Evolutionary conservation across 2,797 vertebrate species (phyloP).

Genomic region (Cheirogaleus major): DNA sequence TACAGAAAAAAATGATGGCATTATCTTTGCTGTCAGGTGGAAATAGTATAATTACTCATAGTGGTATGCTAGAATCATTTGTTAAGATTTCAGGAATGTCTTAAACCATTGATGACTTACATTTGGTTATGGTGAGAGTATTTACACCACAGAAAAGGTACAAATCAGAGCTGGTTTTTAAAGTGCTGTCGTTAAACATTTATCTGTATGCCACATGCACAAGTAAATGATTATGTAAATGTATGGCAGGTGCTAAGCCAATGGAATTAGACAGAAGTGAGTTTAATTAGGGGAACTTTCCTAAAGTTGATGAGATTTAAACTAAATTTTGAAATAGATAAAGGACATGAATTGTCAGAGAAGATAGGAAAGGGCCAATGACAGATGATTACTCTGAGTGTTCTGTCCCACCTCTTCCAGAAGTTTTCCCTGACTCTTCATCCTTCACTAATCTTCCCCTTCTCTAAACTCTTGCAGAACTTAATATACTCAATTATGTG

Average conservation of each 20-base stretch:
- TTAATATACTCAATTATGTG: neutral
- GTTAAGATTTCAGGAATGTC: constrained; percentile 22
- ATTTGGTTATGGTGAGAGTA: neutral
- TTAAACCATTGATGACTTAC: neutral
- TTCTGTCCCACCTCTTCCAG: neutral
- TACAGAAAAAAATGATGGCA: neutral
- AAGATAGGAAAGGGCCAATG: neutral
- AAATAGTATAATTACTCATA: neutral
- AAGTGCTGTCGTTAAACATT: constrained; percentile 30
- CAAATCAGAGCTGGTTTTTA: constrained; percentile 1
- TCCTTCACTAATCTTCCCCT: neutral
- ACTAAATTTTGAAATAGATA: constrained; percentile 22
- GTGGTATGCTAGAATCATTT: neutral
- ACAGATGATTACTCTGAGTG: neutral
- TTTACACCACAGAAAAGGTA: constrained; percentile 21
- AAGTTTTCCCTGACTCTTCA: constrained; percentile 30
- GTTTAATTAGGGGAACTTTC: constrained; percentile 7
- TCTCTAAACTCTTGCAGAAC: constrained; percentile 20
- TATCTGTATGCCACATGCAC: neutral
- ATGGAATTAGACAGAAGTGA: neutral
- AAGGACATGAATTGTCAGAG: neutral
- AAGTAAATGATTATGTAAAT: constrained; percentile 42
- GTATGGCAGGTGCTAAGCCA: neutral
- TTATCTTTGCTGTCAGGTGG: constrained; percentile 5
- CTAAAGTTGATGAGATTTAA: neutral